Evolutionary conservation across 1,140 invertebrate genomes (phyloP).

Genomic region (Trichoplusia ni): DNA sequence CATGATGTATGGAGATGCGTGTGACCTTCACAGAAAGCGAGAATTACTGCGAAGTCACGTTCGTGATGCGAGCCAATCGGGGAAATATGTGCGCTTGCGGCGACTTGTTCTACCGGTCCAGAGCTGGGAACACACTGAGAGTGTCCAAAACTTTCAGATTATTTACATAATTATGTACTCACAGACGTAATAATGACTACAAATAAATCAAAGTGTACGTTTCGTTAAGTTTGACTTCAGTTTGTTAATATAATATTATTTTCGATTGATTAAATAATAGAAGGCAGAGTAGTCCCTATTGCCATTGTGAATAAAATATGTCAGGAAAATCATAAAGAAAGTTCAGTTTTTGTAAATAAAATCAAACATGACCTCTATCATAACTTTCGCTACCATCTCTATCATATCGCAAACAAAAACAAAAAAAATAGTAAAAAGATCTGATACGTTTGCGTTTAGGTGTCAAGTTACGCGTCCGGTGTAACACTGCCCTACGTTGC

Average conservation of each 20-base stretch:
- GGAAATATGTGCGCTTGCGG: slow-evolving; percentile 50
- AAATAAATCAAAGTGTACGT: neutral
- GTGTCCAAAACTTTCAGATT: neutral
- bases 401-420: neutral
- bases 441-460: neutral
- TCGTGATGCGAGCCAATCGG: slow-evolving; percentile 37
- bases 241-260: too few species aligned
- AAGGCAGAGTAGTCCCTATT: too few species aligned
- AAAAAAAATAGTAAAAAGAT: neutral
- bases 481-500: slow-evolving; percentile 43
- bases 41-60: slow-evolving; percentile 11
- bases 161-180: neutral
- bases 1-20: neutral
- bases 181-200: neutral
- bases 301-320: too few species aligned
- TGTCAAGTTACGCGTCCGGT: slow-evolving; percentile 18
- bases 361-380: too few species aligned
- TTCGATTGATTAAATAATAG: too few species aligned
- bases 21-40: slow-evolving; percentile 59
- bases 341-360: too few species aligned
- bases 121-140: slow-evolving; percentile 27
- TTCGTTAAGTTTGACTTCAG: too few species aligned
- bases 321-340: too few species aligned
- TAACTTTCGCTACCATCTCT: too few species aligned
- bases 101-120: slow-evolving; percentile 24